A percentile compares a stretch with the other conserved stretches of the same genome.
Conservation (phyloP, 1,140 invertebrate genomes). For the Saccostrea cuccullata region DNA sequence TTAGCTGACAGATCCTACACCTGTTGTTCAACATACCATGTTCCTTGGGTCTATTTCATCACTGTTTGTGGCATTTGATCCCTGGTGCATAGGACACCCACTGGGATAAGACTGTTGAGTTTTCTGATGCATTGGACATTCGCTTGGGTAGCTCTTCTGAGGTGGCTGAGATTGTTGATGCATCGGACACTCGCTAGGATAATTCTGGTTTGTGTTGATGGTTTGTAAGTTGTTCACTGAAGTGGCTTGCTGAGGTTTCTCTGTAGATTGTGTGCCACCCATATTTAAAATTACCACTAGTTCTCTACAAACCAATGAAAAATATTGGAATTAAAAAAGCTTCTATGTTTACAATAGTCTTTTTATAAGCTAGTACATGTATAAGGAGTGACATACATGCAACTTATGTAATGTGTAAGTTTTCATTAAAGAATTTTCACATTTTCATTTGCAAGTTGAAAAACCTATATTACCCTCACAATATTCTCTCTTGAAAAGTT, state of each 20-base stretch:
- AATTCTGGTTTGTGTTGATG: not conserved
- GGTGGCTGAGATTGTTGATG: slow-evolving; percentile 49
- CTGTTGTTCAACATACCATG: slow-evolving; percentile 82
- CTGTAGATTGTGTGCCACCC: not conserved
- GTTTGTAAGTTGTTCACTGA: not conserved
- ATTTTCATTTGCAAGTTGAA: too few relatives aligned
- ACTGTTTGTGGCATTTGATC: not conserved
- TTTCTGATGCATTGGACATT: slow-evolving; percentile 61
- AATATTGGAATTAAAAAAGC: not conserved
- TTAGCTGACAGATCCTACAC: too few relatives aligned
- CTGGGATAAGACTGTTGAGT: not conserved
- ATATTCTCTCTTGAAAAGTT: too few relatives aligned
- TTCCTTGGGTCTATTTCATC: slow-evolving; percentile 88
- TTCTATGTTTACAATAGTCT: too few relatives aligned
- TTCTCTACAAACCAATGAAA: not conserved
- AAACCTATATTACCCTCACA: too few relatives aligned
- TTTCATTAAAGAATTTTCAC: too few relatives aligned
- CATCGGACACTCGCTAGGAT: slow-evolving; percentile 69
- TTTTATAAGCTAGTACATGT: too few relatives aligned
- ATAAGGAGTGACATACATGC: too few relatives aligned
- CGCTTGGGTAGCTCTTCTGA: slow-evolving; percentile 57
- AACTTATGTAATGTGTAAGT: too few relatives aligned
- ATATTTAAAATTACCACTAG: not conserved
- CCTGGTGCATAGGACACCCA: not conserved
- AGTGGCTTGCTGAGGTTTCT: not conserved